Conservation (phyloP, 2,888 invertebrate genomes). For the Balanococcus diminutus region DNA sequence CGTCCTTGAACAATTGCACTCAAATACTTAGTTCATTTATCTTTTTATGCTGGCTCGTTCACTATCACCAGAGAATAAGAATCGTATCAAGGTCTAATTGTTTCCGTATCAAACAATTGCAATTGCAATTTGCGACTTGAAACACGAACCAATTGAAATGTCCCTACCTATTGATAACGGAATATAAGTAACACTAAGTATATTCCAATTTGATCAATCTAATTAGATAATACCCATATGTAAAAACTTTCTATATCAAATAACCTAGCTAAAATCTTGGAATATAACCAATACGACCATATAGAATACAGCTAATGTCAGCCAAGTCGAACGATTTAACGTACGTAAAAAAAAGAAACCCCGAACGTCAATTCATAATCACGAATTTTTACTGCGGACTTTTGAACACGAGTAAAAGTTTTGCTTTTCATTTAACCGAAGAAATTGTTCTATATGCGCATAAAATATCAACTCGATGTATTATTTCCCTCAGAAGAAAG, state of each 20-base stretch:
- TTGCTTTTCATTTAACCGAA: background rate
- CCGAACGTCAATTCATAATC: background rate
- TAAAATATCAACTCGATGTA: background rate
- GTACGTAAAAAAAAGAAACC: background rate
- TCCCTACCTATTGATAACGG: background rate
- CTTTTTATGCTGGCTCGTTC: too few species aligned
- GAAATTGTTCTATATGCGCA: constrained; percentile 23
- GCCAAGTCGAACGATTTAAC: background rate
- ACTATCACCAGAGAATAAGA: background rate
- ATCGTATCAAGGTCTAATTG: constrained; percentile 33
- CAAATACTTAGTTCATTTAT: too few species aligned
- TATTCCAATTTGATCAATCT: background rate
- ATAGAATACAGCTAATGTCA: background rate
- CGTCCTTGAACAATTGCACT: too few species aligned
- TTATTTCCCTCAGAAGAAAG: background rate
- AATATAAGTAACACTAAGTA: too few species aligned
- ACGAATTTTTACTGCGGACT: background rate
- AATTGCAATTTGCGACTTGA: background rate
- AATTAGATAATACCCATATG: background rate
- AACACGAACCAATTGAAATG: background rate
- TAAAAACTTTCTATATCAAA: background rate
- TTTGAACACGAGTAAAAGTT: constrained; percentile 29
- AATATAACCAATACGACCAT: too few species aligned
- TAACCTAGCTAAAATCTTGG: background rate
- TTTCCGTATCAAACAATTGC: background rate